A percentile compares a stretch with the other conserved stretches of the same genome.
Conservation (phyloP, 1,140 invertebrate genomes). For the Drosophila quadrilineata region DNA sequence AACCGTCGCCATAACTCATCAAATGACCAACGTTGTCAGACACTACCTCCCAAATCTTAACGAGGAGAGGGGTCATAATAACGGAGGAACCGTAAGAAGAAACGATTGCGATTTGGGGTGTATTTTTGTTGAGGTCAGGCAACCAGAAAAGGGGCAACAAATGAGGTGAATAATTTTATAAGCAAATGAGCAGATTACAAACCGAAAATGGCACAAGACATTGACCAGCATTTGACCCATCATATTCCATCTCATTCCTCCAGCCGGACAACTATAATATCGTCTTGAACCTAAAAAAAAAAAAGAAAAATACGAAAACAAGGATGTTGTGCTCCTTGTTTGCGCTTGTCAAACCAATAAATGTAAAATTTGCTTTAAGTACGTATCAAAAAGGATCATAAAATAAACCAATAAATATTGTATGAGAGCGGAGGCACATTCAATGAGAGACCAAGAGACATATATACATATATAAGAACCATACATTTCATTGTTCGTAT, state of each 20-base stretch:
- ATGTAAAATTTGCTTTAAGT: conserved; percentile 77
- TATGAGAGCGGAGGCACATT: conserved; percentile 9
- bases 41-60: no score
- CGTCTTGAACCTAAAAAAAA: conserved; percentile 32
- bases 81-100: no score
- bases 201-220: conserved; percentile 67
- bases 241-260: conserved; percentile 28
- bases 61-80: no score
- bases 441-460: conserved; percentile 2
- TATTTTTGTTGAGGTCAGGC: conserved; percentile 34
- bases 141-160: conserved; percentile 75
- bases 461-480: background rate
- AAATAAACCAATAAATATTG: conserved; percentile 77
- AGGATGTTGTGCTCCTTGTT: conserved; percentile 34
- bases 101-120: conserved; percentile 4
- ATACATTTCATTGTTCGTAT: background rate
- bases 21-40: conserved; percentile 43
- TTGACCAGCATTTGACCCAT: conserved; percentile 53
- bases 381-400: conserved; percentile 76
- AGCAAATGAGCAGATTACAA: conserved; percentile 78
- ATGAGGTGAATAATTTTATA: conserved; percentile 79
- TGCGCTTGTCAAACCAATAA: conserved; percentile 75
- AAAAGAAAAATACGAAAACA: no score
- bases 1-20: conserved; percentile 51
- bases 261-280: conserved; percentile 16